Evolutionary conservation across 2,113 vertebrate species (phyloP).

Genomic region (Microtus montanus): DNA sequence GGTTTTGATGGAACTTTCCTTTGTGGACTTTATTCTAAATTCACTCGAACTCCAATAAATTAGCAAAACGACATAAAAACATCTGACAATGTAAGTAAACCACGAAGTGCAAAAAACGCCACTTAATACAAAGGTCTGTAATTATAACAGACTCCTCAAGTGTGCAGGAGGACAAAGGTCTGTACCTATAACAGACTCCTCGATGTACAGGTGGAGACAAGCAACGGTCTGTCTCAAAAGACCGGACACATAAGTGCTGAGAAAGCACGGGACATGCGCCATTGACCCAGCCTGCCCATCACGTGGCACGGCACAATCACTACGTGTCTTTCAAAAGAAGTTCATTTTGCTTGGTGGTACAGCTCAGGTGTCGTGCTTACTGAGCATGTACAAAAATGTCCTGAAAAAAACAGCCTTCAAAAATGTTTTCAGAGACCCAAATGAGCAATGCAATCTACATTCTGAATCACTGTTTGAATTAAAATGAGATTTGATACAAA

Average conservation of each 20-base stretch:
- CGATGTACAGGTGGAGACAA: neutral
- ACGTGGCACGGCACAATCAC: neutral
- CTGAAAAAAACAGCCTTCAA: neutral
- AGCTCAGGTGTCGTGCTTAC: neutral
- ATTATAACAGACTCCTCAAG: neutral
- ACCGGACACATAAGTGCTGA: neutral
- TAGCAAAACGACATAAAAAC: neutral
- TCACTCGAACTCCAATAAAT: neutral
- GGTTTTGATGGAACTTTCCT: neutral
- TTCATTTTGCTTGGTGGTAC: neutral
- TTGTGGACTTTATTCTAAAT: neutral
- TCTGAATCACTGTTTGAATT: constrained; percentile 9
- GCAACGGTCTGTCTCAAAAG: neutral
- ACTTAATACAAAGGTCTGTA: neutral
- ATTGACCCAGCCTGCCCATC: no score
- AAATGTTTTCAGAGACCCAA: neutral
- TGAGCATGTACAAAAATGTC: neutral
- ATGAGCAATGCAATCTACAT: neutral
- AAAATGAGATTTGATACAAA: constrained; percentile 12
- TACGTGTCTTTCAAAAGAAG: neutral
- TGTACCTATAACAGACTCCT: neutral
- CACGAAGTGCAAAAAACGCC: neutral
- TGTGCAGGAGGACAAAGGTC: no score
- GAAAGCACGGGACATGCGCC: neutral
- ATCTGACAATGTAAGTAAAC: neutral